Evolutionary conservation across 2,797 vertebrate species (phyloP).

Genomic region (Acanthiza pusilla): DNA sequence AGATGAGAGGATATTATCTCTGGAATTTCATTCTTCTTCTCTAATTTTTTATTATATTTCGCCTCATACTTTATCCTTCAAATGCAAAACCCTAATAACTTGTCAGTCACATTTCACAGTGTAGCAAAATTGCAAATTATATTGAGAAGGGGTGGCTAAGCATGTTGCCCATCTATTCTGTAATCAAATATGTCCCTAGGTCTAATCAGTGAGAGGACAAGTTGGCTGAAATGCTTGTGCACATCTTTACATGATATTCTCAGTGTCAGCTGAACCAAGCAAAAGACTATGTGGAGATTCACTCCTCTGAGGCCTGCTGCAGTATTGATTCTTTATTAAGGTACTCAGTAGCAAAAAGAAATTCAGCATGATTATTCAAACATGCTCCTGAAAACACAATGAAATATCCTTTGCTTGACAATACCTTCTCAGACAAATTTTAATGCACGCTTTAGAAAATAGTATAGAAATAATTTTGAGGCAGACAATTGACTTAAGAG

Average conservation of each 20-base stretch:
- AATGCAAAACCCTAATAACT: neutral
- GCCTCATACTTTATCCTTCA: neutral
- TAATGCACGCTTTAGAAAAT: constrained; percentile 64
- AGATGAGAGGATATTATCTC: neutral
- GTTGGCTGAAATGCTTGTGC: constrained; percentile 58
- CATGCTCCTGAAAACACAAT: constrained; percentile 39
- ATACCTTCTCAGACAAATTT: constrained; percentile 53
- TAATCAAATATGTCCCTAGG: constrained; percentile 64
- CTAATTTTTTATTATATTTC: constrained; percentile 28
- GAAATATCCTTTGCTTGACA: constrained; percentile 25
- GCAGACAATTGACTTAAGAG: constrained; percentile 54
- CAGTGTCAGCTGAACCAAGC: constrained; percentile 50
- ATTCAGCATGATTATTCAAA: constrained; percentile 68
- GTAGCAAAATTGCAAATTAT: constrained; percentile 42
- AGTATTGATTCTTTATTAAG: constrained; percentile 88
- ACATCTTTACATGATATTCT: constrained; percentile 62
- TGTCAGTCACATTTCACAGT: neutral
- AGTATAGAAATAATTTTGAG: constrained; percentile 63
- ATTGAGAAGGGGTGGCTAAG: constrained; percentile 10
- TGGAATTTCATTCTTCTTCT: neutral
- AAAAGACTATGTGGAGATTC: constrained; percentile 37
- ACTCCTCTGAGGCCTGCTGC: constrained; percentile 61
- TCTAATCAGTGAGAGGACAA: constrained; percentile 63
- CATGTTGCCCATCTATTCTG: neutral
- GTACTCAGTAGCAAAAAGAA: constrained; percentile 68